Evolutionary conservation across 2,113 vertebrate genomes (phyloP).

Genomic region (Cyrtonyx montezumae): DNA sequence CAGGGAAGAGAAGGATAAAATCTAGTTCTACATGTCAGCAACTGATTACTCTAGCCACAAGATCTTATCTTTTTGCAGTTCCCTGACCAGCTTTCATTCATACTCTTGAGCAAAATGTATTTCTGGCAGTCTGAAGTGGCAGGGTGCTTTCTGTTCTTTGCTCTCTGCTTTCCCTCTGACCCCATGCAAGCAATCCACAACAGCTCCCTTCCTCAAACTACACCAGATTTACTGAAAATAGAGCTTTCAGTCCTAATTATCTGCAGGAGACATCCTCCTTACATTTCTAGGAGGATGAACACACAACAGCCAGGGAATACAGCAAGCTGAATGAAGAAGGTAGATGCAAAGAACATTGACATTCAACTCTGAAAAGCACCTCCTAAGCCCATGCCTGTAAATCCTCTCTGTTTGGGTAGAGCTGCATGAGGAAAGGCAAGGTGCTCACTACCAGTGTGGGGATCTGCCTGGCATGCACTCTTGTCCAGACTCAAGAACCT

Average conservation of each 20-base stretch:
- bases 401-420: neutral
- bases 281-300: neutral
- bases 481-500: neutral
- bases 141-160: neutral
- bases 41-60: neutral
- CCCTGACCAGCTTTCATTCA: neutral
- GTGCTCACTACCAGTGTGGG: accelerated
- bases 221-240: neutral
- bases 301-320: too few species aligned
- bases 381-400: neutral
- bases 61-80: neutral
- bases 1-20: neutral
- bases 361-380: neutral
- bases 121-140: neutral
- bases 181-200: neutral
- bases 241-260: neutral
- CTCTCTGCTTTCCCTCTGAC: neutral
- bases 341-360: neutral
- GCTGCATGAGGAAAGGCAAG: neutral
- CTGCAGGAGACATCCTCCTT: neutral
- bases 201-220: neutral
- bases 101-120: neutral
- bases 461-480: accelerated
- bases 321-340: too few species aligned
- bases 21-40: neutral